Conservation (phyloP, 2,113 vertebrate species). For the Lathamus discolor region DNA sequence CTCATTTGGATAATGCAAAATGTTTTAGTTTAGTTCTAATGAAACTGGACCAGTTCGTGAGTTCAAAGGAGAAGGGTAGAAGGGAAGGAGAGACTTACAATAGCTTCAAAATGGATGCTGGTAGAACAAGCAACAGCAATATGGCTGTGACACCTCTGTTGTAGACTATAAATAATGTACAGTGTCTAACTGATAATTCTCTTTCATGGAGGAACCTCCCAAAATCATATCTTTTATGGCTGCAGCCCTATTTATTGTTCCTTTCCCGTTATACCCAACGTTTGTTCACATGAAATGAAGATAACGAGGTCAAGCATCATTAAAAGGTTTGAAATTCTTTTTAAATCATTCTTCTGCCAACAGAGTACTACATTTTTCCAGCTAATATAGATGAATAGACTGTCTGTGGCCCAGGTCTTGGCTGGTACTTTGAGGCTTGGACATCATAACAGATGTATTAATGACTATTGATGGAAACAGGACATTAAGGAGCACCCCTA, state of each 20-base stretch:
- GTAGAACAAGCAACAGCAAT: background rate
- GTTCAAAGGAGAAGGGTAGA: background rate
- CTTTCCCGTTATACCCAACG: background rate
- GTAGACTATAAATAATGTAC: background rate
- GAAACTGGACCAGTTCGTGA: background rate
- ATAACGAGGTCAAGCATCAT: background rate
- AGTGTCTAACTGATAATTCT: background rate
- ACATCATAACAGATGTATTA: background rate
- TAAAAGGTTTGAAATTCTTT: background rate
- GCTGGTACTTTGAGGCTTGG: background rate
- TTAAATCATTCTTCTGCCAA: background rate
- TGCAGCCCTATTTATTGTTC: background rate
- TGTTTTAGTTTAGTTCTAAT: background rate
- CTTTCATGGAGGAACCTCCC: background rate
- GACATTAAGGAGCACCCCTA: background rate
- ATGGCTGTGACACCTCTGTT: background rate
- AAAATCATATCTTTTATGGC: background rate
- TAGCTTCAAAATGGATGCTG: background rate
- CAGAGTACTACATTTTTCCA: background rate
- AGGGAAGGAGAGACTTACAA: background rate
- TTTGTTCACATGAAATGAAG: background rate
- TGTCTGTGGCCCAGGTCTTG: background rate
- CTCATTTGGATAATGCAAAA: background rate
- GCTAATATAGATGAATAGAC: background rate
- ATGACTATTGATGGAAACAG: constrained; percentile 32